These are phyloP conservation scores for Schizaphis graminum DNA, from an alignment of 2,888 invertebrate species.

Conservation along the genomic window DNA sequence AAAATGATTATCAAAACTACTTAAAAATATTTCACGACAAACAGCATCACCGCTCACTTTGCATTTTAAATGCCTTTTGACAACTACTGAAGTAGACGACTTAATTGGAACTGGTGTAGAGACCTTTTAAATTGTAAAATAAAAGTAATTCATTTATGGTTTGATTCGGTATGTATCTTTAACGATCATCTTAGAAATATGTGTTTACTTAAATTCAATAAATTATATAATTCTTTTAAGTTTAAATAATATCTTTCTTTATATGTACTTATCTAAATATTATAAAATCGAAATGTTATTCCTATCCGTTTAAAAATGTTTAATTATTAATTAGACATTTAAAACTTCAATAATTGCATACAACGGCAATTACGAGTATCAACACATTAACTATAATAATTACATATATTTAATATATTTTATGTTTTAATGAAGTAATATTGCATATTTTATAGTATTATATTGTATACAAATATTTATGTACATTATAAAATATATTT, in stretches of 20 bases:
- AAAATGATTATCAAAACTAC: background rate
- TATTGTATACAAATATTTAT: background rate
- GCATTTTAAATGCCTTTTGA: background rate
- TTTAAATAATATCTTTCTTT: background rate
- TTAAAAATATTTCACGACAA: background rate
- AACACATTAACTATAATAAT: background rate
- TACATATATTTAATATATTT: background rate
- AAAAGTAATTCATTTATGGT: background rate
- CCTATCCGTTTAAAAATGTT: background rate
- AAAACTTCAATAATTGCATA: background rate
- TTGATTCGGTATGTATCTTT: background rate
- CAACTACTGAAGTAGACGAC: background rate
- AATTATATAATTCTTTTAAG: background rate
- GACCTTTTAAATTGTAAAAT: background rate
- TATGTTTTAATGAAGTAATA: background rate
- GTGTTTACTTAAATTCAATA: background rate
- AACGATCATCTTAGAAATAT: background rate
- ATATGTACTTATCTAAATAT: background rate
- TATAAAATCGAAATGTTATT: background rate
- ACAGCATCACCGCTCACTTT: background rate
- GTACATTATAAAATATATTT: background rate
- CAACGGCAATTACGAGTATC: background rate
- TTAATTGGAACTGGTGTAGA: background rate
- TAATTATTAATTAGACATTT: background rate
- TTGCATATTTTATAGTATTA: background rate